A percentile compares a stretch with the other conserved stretches of the same genome.
Conservation (phyloP, 2,888 invertebrate genomes). For the Caradrina kadenii region DNA sequence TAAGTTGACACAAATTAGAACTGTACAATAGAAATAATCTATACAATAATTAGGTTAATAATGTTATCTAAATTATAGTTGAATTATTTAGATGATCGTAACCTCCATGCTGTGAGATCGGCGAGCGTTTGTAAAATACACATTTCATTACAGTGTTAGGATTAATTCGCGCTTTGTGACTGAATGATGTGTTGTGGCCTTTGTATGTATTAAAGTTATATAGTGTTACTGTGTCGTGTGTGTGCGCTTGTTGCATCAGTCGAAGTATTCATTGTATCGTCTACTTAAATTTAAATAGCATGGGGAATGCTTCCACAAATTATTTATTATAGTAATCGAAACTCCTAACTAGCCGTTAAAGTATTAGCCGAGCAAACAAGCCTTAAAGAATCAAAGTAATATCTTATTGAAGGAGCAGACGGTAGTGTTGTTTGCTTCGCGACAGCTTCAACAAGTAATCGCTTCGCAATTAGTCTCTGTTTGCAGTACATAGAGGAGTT, state of each 20-base stretch:
- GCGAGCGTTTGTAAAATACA: constrained; percentile 78
- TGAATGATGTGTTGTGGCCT: constrained; percentile 91
- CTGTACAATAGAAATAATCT: constrained; percentile 81
- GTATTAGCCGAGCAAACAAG: constrained; percentile 82
- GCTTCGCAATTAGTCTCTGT: constrained; percentile 78
- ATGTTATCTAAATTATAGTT: constrained; percentile 80
- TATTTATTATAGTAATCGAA: constrained; percentile 78
- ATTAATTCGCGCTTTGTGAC: constrained; percentile 88
- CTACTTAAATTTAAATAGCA: constrained; percentile 76
- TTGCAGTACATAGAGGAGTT: constrained; percentile 79
- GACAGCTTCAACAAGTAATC: constrained; percentile 75
- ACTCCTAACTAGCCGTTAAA: constrained; percentile 82
- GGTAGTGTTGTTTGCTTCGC: constrained; percentile 72
- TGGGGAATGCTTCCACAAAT: constrained; percentile 85
- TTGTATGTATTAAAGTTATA: constrained; percentile 86
- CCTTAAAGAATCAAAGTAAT: constrained; percentile 77
- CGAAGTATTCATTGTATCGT: constrained; percentile 79
- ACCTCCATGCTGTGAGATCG: constrained; percentile 67
- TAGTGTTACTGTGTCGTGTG: constrained; percentile 82
- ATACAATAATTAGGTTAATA: constrained; percentile 80
- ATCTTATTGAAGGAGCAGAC: constrained; percentile 52
- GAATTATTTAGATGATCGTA: constrained; percentile 71
- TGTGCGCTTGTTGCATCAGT: constrained; percentile 87
- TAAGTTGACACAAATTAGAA: constrained; percentile 80
- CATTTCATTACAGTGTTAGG: constrained; percentile 79